phyloP scores from a whole-genome alignment of 2,113 vertebrate species.

The Hippotragus niger region DNA sequence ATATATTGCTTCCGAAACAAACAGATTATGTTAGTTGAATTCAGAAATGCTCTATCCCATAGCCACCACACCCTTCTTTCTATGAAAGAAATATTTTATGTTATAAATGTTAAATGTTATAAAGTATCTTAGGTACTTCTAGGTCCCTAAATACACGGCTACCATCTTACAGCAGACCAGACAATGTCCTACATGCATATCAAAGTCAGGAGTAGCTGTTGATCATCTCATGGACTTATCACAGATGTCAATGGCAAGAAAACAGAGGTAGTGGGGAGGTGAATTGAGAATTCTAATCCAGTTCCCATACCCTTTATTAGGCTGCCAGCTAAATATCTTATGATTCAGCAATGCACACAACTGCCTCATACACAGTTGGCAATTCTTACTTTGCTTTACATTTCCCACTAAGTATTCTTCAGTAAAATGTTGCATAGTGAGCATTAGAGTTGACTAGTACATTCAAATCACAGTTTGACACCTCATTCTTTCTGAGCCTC shows the following conservation, averaged over 20 bases:
- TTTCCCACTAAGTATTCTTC: not conserved
- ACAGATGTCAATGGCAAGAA: not conserved
- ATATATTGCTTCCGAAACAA: not conserved
- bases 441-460: not conserved
- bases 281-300: not conserved
- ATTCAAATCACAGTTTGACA: not conserved
- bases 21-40: not conserved
- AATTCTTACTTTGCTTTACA: not conserved
- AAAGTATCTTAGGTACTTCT: not conserved
- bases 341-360: not conserved
- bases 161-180: not conserved
- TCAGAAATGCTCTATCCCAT: not conserved
- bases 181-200: not conserved
- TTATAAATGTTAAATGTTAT: not conserved
- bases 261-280: not conserved
- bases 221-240: not conserved
- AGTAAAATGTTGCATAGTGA: not conserved
- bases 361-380: not conserved
- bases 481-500: not conserved
- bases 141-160: not conserved
- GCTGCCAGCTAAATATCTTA: not conserved
- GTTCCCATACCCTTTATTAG: not conserved
- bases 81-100: not conserved
- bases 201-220: not conserved
- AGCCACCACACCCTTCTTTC: not conserved